Conservation (phyloP, 1,140 invertebrate species). For the Sweltsa coloradensis region DNA sequence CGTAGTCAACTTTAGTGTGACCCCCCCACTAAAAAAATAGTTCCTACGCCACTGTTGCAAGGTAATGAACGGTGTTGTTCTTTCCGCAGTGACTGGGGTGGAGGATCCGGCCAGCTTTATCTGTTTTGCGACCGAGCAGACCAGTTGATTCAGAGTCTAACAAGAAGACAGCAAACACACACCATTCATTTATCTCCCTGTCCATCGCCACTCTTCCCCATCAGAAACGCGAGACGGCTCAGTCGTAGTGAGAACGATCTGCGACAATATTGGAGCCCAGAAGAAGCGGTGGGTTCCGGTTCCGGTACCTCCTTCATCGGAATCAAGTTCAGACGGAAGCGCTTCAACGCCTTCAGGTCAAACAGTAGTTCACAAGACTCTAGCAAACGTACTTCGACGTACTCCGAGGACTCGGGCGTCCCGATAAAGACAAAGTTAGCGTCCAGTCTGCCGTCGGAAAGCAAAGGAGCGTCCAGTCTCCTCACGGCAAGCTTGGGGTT, state of each 20-base stretch:
- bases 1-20: too few species aligned
- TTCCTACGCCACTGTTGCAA: too few species aligned
- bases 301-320: conserved; percentile 18
- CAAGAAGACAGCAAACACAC: conserved; percentile 27
- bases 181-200: conserved; percentile 14
- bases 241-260: conserved; percentile 39
- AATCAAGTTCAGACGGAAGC: conserved; percentile 17
- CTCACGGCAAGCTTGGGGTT: conserved; percentile 27
- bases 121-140: conserved; percentile 35
- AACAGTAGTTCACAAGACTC: conserved; percentile 25
- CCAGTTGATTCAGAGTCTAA: conserved; percentile 30
- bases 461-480: conserved; percentile 21
- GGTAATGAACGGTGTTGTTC: background rate
- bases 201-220: conserved; percentile 18
- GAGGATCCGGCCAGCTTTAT: conserved; percentile 35
- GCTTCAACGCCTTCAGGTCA: conserved; percentile 17
- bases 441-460: background rate
- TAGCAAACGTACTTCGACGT: conserved; percentile 21
- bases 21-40: too few species aligned
- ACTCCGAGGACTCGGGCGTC: conserved; percentile 22
- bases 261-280: conserved; percentile 14
- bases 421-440: conserved; percentile 24
- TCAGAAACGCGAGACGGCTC: conserved; percentile 24
- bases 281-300: conserved; percentile 9
- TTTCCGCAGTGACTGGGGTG: conserved; percentile 31